phyloP scores from a whole-genome alignment of 2,888 invertebrate species.

The Eupithecia abbreviata region DNA sequence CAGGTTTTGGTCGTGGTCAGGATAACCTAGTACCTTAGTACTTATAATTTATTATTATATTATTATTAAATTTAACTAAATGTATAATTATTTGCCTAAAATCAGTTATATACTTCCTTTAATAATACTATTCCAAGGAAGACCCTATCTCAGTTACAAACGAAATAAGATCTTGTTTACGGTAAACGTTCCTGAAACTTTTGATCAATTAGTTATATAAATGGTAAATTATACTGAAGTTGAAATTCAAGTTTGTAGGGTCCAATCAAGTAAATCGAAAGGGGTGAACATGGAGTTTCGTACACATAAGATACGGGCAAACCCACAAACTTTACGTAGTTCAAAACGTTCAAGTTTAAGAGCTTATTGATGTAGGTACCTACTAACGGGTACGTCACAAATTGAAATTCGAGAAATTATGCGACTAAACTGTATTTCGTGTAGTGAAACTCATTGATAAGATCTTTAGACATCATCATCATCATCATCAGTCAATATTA shows the following conservation, averaged over 20 bases:
- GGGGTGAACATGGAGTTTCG: constrained; percentile 20
- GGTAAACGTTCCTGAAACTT: constrained; percentile 39
- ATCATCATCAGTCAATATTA: too few relatives aligned
- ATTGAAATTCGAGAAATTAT: not conserved
- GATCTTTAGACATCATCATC: too few relatives aligned
- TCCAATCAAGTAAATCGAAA: constrained; percentile 35
- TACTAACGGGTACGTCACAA: not conserved
- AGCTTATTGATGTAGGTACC: not conserved
- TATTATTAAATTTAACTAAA: not conserved
- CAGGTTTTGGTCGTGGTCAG: too few relatives aligned
- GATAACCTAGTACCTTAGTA: too few relatives aligned
- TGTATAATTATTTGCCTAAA: not conserved
- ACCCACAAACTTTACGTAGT: constrained; percentile 15
- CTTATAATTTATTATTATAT: too few relatives aligned
- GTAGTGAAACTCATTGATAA: not conserved
- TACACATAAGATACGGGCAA: constrained; percentile 10
- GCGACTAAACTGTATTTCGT: not conserved
- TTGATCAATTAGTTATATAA: constrained; percentile 44
- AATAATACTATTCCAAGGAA: not conserved
- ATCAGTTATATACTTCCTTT: not conserved
- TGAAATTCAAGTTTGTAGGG: constrained; percentile 36
- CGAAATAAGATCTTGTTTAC: constrained; percentile 45
- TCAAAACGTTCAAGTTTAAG: constrained; percentile 13
- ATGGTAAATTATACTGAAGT: constrained; percentile 39
- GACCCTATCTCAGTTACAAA: constrained; percentile 40